phyloP scores from a whole-genome alignment of 2,113 vertebrate species.

The Myotis lucifugus region DNA sequence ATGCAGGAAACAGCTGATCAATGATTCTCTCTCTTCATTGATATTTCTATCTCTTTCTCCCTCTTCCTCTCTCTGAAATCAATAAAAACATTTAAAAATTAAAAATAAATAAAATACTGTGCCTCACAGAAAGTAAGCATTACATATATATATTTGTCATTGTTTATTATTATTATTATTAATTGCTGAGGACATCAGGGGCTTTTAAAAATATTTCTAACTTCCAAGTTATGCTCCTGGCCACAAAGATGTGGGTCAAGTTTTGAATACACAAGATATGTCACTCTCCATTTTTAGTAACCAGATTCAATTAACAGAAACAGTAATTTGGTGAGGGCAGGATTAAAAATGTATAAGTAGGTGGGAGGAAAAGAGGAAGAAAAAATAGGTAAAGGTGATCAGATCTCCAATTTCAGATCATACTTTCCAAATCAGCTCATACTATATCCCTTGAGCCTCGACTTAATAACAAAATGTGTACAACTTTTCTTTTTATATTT shows the following conservation, averaged over 20 bases:
- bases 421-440: not conserved
- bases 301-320: not conserved
- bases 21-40: too few species aligned
- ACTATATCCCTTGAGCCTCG: not conserved
- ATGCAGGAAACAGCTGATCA: too few species aligned
- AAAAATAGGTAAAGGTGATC: not conserved
- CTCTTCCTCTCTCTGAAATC: too few species aligned
- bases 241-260: not conserved
- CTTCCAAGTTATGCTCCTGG: not conserved
- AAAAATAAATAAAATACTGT: not conserved
- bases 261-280: not conserved
- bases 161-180: not conserved
- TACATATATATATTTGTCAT: not conserved
- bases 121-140: not conserved
- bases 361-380: not conserved
- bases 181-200: not conserved
- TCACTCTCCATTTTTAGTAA: not conserved
- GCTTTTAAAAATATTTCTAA: not conserved
- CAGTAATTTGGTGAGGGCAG: not conserved
- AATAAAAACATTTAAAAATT: too few species aligned
- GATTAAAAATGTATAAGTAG: not conserved
- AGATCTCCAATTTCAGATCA: not conserved
- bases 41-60: too few species aligned
- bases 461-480: not conserved
- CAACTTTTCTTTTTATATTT: not conserved